Conservation (phyloP, 2,888 invertebrate genomes). For the Netelia virgata region DNA sequence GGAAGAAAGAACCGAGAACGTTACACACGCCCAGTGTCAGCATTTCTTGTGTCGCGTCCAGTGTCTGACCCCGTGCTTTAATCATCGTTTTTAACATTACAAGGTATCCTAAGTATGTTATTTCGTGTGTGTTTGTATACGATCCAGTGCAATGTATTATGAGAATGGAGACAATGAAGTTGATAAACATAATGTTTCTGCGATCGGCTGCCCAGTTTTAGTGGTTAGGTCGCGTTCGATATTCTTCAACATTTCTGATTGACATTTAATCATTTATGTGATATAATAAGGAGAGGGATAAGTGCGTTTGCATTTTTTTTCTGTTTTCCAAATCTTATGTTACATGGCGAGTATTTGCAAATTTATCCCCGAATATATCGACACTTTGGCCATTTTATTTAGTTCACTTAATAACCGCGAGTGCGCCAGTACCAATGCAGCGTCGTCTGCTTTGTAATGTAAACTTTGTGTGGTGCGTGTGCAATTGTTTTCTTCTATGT, state of each 20-base stretch:
- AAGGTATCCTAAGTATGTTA: background rate
- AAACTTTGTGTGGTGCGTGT: slow-evolving; percentile 84
- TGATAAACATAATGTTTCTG: too few species aligned
- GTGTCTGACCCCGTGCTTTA: slow-evolving; percentile 88
- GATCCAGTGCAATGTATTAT: background rate
- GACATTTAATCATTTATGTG: too few species aligned
- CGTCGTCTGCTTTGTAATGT: background rate
- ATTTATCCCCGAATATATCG: background rate
- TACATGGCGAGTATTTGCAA: too few species aligned
- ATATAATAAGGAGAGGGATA: too few species aligned
- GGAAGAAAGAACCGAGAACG: slow-evolving; percentile 90
- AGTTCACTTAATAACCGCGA: background rate
- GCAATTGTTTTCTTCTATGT: slow-evolving; percentile 84
- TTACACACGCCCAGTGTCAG: slow-evolving; percentile 92
- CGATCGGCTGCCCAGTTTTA: too few species aligned
- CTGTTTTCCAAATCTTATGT: too few species aligned
- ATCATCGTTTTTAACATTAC: background rate
- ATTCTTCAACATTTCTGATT: too few species aligned
- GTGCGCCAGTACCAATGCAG: background rate
- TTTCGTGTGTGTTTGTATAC: background rate
- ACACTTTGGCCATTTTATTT: background rate
- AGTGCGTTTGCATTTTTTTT: too few species aligned
- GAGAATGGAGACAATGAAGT: too few species aligned
- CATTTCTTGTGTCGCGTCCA: slow-evolving; percentile 94
- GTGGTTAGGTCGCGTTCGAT: too few species aligned